Evolutionary conservation across 64 coral and sea anemone genomes (phyloP).

Genomic region (Montipora capricornis): DNA sequence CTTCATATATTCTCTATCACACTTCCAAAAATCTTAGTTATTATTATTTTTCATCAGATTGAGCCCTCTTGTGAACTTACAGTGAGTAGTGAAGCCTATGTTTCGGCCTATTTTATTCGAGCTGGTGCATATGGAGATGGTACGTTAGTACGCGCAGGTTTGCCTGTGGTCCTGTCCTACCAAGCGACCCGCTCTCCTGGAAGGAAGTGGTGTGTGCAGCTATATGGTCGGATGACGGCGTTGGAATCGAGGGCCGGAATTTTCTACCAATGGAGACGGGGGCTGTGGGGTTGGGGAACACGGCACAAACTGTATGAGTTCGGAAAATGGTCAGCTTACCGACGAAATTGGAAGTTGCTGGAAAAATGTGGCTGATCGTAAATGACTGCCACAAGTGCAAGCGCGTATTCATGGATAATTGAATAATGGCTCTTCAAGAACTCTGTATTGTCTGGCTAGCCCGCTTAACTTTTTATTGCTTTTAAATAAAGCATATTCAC

Average conservation of each 20-base stretch:
- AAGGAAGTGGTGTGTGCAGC: background rate
- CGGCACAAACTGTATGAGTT: background rate
- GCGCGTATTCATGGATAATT: no score
- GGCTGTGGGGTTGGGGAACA: background rate
- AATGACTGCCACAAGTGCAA: no score
- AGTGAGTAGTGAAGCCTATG: background rate
- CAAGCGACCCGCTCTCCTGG: background rate
- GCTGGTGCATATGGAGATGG: slow-evolving; percentile 34
- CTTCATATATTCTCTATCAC: no score
- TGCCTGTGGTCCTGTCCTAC: slow-evolving; percentile 37
- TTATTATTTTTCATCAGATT: background rate
- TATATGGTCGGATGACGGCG: background rate
- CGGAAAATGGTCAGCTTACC: background rate
- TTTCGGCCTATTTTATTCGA: background rate
- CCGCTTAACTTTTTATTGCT: no score
- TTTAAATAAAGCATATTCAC: no score
- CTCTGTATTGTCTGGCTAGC: no score
- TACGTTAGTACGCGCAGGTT: background rate
- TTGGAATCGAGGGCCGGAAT: background rate
- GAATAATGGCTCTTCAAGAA: no score
- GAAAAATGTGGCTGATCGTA: no score
- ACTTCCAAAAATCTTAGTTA: no score
- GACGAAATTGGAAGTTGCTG: background rate
- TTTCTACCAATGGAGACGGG: slow-evolving; percentile 39
- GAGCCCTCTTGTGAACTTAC: background rate